Conservation (phyloP, 1,140 invertebrate species). For the Neodiprion pinetum region DNA sequence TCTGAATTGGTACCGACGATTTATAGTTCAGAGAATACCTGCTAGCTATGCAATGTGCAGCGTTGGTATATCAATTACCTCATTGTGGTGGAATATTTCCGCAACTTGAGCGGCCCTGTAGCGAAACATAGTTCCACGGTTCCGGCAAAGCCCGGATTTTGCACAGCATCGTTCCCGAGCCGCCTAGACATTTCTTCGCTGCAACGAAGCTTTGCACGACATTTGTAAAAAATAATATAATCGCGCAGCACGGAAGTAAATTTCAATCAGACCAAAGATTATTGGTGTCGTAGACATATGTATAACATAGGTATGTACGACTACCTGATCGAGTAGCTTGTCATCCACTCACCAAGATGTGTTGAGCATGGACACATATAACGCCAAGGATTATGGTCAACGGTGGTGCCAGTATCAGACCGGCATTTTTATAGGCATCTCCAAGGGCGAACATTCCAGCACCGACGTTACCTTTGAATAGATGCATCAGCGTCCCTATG, state of each 20-base stretch:
- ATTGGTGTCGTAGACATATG: background rate
- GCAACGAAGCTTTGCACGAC: conserved; percentile 67
- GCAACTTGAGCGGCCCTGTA: conserved; percentile 70
- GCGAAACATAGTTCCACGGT: conserved; percentile 81
- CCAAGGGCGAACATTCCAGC: conserved; percentile 80
- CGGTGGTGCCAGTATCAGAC: conserved; percentile 70
- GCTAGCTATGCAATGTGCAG: no score
- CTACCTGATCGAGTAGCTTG: no score
- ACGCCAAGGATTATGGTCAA: conserved; percentile 71
- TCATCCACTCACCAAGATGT: conserved; percentile 68
- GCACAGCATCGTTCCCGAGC: conserved; percentile 53
- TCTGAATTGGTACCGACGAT: no score
- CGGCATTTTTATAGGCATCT: conserved; percentile 78
- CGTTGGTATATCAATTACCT: conserved; percentile 43
- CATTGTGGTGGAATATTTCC: conserved; percentile 68
- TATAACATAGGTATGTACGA: background rate
- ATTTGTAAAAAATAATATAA: background rate
- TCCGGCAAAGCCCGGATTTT: conserved; percentile 75
- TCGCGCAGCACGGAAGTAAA: background rate
- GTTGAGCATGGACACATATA: conserved; percentile 77
- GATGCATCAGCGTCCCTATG: conserved; percentile 75
- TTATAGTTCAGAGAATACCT: no score
- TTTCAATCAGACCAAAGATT: background rate
- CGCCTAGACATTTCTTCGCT: conserved; percentile 71
- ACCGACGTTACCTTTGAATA: conserved; percentile 79